Percentiles rank a stretch among this genome's conserved stretches.
These are phyloP conservation scores for Cladopsammia gracilis DNA, from an alignment of 64 coral and sea anemone genomes.

Conservation along the genomic window DNA sequence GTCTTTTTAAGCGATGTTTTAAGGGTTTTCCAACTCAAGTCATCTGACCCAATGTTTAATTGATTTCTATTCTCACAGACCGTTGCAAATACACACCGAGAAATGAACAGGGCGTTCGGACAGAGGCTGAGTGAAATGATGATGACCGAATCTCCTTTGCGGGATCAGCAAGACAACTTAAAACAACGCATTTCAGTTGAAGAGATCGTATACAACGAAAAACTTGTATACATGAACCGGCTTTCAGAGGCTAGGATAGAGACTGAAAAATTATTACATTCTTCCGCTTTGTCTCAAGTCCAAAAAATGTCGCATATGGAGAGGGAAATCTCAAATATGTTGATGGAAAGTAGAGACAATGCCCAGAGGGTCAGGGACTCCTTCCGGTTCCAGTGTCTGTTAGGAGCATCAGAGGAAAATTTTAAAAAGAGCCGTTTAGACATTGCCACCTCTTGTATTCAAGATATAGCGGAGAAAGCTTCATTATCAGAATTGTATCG, in stretches of 20 bases:
- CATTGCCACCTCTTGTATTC: neutral
- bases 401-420: neutral
- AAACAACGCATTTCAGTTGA: neutral
- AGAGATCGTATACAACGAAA: neutral
- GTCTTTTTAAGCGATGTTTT: neutral
- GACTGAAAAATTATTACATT: neutral
- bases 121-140: neutral
- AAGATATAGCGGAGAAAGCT: neutral
- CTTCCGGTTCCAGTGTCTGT: neutral
- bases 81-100: neutral
- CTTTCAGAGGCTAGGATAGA: neutral
- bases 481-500: neutral
- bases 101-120: conserved; percentile 9
- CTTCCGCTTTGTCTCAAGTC: neutral
- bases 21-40: neutral
- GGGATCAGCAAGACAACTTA: neutral
- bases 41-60: neutral
- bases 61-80: neutral
- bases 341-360: neutral
- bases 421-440: neutral
- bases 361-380: neutral
- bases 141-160: neutral
- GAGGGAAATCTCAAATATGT: neutral
- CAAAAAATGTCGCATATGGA: neutral
- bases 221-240: neutral